These are phyloP conservation scores for Columba livia DNA, from an alignment of 2,113 vertebrate genomes.

Conservation along the genomic window DNA sequence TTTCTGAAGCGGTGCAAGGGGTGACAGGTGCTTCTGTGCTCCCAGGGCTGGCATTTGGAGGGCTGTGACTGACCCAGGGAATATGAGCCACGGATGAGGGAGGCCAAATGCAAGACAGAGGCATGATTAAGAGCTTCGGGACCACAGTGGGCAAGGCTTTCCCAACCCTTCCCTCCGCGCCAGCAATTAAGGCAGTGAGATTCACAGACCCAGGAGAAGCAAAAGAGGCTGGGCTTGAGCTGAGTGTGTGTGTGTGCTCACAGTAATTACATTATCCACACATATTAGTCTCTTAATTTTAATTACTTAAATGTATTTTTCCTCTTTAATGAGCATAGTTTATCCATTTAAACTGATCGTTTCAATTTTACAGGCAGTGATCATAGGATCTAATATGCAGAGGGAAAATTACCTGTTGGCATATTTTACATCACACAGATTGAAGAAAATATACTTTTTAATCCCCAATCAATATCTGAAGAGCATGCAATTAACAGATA, in stretches of 20 bases:
- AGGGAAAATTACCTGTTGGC: slow-evolving; percentile 72
- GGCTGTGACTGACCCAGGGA: not conserved
- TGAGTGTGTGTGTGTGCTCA: slow-evolving; percentile 18
- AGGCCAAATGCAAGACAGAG: not conserved
- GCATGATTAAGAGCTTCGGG: not conserved
- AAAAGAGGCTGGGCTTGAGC: slow-evolving; percentile 14
- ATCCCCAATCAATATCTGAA: slow-evolving; percentile 78
- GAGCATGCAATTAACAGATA: slow-evolving; percentile 74
- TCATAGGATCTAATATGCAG: slow-evolving; percentile 72
- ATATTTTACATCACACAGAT: slow-evolving; percentile 74
- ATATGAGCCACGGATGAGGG: not conserved
- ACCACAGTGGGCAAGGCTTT: not conserved
- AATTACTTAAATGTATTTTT: slow-evolving; percentile 78
- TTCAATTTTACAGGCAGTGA: slow-evolving; percentile 77
- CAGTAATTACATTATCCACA: slow-evolving; percentile 74
- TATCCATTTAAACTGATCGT: slow-evolving; percentile 75
- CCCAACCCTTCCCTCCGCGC: not conserved
- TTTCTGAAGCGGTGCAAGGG: not conserved
- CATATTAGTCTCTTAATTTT: slow-evolving; percentile 76
- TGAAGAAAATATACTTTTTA: slow-evolving; percentile 77
- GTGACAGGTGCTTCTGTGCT: not conserved
- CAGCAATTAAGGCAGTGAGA: slow-evolving; percentile 37
- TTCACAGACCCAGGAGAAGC: slow-evolving; percentile 10
- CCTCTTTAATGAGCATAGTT: slow-evolving; percentile 76
- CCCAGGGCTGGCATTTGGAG: not conserved